Conservation (phyloP, 2,113 vertebrate genomes). For the Pao palembangensis region DNA sequence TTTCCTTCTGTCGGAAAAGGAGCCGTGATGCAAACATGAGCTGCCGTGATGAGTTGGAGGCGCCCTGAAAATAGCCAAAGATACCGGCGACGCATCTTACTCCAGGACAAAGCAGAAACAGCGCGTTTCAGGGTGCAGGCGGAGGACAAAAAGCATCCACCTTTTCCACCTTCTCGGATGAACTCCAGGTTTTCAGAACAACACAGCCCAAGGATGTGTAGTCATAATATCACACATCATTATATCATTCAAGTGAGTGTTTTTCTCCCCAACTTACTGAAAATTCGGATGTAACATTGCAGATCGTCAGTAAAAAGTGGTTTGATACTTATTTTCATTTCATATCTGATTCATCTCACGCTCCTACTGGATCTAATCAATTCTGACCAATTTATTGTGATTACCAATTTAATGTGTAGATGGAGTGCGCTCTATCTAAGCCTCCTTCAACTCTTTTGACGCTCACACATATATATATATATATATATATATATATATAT, state of each 20-base stretch:
- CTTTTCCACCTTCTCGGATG: conserved; percentile 44
- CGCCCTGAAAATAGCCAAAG: conserved; percentile 62
- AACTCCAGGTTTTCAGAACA: conserved; percentile 43
- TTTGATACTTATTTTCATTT: background rate
- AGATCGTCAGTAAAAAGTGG: background rate
- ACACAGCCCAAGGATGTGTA: conserved; percentile 18
- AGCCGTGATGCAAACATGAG: conserved; percentile 12
- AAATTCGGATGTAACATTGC: background rate
- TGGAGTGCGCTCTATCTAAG: no score
- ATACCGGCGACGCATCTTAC: conserved; percentile 35
- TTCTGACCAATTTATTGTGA: no score
- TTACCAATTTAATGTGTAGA: no score
- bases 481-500: no score
- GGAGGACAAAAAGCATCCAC: conserved; percentile 50
- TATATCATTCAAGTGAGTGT: background rate
- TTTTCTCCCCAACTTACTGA: conserved; percentile 12
- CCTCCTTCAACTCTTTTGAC: no score
- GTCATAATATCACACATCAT: background rate
- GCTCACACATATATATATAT: no score
- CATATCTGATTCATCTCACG: background rate
- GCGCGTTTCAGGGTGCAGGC: conserved; percentile 27
- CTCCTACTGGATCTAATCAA: background rate
- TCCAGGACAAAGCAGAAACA: conserved; percentile 42
- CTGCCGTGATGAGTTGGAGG: conserved; percentile 20
- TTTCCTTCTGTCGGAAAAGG: conserved; percentile 51